Evolutionary conservation across 37 sponge, comb jelly and placozoan genomes (phyloP).

Genomic region (Lycopodina hypogea): DNA sequence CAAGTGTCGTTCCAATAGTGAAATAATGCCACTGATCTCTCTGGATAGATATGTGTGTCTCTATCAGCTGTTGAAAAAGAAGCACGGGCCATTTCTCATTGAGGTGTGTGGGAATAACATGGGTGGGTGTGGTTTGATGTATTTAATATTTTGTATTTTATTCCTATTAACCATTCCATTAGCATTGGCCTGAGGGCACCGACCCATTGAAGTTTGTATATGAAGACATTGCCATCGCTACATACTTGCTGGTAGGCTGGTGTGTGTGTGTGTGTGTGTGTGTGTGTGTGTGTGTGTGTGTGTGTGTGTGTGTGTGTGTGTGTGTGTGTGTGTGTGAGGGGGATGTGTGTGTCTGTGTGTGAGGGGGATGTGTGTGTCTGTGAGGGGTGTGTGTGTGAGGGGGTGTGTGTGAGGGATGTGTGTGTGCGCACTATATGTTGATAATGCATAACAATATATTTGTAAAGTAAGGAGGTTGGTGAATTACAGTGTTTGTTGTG

Average conservation of each 20-base stretch:
- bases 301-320: no score
- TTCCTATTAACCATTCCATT: background rate
- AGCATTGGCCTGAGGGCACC: conserved; percentile 91
- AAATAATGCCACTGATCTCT: conserved; percentile 40
- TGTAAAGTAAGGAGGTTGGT: background rate
- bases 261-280: background rate
- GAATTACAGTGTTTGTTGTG: background rate
- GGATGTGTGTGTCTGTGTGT: background rate
- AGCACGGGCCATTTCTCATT: conserved; percentile 71
- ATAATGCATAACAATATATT: background rate
- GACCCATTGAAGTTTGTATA: conserved; percentile 96
- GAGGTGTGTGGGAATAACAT: conserved; percentile 41
- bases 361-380: background rate
- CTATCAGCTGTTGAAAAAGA: conserved; percentile 72
- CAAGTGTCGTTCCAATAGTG: background rate
- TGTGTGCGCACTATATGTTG: background rate
- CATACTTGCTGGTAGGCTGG: conserved; percentile 81
- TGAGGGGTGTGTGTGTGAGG: background rate
- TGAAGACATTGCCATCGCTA: conserved; percentile 95
- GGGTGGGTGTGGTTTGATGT: background rate
- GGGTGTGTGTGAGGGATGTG: background rate
- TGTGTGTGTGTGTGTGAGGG: background rate
- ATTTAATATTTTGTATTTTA: background rate
- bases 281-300: no score
- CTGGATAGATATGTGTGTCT: conserved; percentile 54